These are phyloP conservation scores for Lophotriccus pileatus DNA, from an alignment of 2,797 vertebrate genomes.

Conservation along the genomic window DNA sequence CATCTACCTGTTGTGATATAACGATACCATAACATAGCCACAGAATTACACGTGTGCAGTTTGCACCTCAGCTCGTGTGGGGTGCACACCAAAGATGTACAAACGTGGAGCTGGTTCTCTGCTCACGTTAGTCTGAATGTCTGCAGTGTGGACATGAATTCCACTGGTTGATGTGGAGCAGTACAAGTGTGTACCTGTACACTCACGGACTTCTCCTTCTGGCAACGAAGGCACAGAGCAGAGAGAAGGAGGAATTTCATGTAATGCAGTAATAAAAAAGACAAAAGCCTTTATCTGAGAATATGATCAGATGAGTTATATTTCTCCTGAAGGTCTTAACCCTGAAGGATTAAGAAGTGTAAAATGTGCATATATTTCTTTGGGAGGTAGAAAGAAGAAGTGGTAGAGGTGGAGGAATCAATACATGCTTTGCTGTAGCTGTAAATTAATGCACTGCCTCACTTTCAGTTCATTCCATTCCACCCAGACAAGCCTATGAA, in stretches of 20 bases:
- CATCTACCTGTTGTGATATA: background rate
- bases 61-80: background rate
- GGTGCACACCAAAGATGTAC: background rate
- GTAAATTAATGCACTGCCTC: background rate
- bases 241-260: background rate
- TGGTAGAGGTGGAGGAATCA: background rate
- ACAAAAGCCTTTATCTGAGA: background rate
- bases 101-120: background rate
- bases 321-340: background rate
- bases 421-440: background rate
- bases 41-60: too few species aligned
- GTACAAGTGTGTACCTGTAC: background rate
- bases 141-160: accelerated
- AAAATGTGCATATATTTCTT: background rate
- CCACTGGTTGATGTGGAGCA: background rate
- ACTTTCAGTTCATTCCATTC: background rate
- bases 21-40: too few species aligned
- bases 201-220: background rate
- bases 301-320: background rate
- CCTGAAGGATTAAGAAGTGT: background rate
- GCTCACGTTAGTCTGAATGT: background rate
- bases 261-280: background rate
- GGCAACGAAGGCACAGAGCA: background rate
- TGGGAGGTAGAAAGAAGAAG: background rate
- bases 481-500: background rate